These are phyloP conservation scores for Neodiprion fabricii DNA, from an alignment of 1,140 invertebrate genomes.

Conservation along the genomic window DNA sequence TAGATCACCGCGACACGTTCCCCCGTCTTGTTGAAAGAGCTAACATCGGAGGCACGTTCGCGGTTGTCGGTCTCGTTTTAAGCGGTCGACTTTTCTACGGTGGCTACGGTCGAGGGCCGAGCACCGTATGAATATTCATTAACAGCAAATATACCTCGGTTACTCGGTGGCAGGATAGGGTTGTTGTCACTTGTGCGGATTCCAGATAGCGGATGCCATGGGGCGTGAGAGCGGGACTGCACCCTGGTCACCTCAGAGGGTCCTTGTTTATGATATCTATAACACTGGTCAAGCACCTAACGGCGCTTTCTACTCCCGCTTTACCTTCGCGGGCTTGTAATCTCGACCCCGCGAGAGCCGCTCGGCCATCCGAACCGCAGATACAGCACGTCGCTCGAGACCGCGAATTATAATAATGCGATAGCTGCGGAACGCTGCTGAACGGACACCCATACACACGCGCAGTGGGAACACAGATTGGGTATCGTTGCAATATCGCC, in stretches of 20 bases:
- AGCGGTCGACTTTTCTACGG: neutral
- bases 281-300: neutral
- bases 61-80: neutral
- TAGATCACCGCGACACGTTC: too few species aligned
- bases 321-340: neutral
- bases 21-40: too few species aligned
- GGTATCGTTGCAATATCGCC: neutral
- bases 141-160: neutral
- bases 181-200: neutral
- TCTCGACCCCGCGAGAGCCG: too few species aligned
- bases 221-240: too few species aligned
- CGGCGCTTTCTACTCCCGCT: neutral
- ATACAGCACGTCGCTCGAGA: neutral
- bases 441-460: neutral
- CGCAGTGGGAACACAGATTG: neutral
- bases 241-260: neutral
- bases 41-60: too few species aligned
- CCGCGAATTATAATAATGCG: neutral
- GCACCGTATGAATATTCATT: neutral
- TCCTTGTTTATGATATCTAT: slow-evolving; percentile 7
- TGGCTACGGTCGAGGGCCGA: neutral
- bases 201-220: neutral
- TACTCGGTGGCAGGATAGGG: neutral
- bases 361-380: neutral
- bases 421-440: too few species aligned